Conservation (phyloP, 2,888 invertebrate species). For the Trichogramma evanescens region DNA sequence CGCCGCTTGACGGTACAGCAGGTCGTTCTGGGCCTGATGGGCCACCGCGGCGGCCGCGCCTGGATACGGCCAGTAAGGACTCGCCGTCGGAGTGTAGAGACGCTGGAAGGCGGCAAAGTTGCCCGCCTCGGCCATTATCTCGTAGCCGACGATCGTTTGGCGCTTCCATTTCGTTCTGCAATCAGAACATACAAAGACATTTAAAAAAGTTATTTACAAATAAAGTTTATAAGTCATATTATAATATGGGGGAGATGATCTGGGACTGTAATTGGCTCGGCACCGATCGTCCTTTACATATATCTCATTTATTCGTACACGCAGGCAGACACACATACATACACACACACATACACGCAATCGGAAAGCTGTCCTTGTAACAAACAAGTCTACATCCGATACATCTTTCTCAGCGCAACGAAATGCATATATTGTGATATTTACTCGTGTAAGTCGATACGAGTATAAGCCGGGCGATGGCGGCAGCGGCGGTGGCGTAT, state of each 20-base stretch:
- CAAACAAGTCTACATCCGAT: no score
- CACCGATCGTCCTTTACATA: background rate
- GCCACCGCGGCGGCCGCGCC: slow-evolving; percentile 50
- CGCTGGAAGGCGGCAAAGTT: slow-evolving; percentile 98
- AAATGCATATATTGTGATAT: no score
- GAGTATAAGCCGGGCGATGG: slow-evolving; percentile 15
- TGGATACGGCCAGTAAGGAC: slow-evolving; percentile 48
- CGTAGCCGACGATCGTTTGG: slow-evolving; percentile 94
- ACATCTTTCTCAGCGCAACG: no score
- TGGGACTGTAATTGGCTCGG: background rate
- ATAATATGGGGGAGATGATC: no score
- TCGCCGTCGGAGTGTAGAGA: slow-evolving; percentile 61
- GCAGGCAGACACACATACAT: background rate
- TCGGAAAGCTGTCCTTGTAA: background rate
- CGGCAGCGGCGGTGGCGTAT: slow-evolving; percentile 17
- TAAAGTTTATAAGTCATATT: background rate
- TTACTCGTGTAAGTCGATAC: slow-evolving; percentile 7
- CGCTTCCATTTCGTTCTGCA: slow-evolving; percentile 98
- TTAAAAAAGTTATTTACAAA: background rate
- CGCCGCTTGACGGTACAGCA: slow-evolving; percentile 77
- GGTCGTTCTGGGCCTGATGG: slow-evolving; percentile 56
- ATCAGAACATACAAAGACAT: slow-evolving; percentile 30
- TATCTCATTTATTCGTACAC: background rate
- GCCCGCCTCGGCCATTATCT: slow-evolving; percentile 92
- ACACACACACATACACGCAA: background rate